Evolutionary conservation across 2,888 invertebrate species (phyloP).

Genomic region (Euzetes globulus): DNA sequence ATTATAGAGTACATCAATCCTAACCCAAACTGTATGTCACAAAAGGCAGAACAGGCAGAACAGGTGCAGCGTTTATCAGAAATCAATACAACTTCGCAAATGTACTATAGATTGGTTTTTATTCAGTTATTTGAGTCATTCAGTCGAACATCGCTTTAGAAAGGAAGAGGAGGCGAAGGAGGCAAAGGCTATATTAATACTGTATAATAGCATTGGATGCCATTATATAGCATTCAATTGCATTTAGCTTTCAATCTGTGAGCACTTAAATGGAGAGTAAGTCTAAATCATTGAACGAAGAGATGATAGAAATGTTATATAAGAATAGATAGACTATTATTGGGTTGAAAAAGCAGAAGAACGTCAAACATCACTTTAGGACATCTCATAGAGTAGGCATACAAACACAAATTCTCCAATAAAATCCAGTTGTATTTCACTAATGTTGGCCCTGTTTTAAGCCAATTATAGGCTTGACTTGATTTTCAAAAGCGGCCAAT

Average conservation of each 20-base stretch:
- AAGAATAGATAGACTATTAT: constrained; percentile 10
- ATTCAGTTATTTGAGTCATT: constrained; percentile 15
- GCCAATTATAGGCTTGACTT: constrained; percentile 26
- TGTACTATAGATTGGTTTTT: background rate
- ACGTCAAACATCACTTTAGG: constrained; percentile 20
- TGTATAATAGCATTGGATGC: no score
- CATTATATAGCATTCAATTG: constrained; percentile 16
- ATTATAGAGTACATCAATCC: background rate
- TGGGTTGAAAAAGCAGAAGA: background rate
- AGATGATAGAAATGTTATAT: constrained; percentile 18
- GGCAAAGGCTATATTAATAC: constrained; percentile 22
- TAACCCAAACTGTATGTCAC: background rate
- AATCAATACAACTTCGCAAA: background rate
- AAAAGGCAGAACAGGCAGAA: background rate
- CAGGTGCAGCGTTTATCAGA: background rate
- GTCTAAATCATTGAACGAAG: constrained; percentile 10
- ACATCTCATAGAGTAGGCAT: background rate
- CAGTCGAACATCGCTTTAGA: no score
- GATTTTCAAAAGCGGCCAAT: constrained; percentile 26
- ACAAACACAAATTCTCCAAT: constrained; percentile 24
- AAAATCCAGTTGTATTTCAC: constrained; percentile 5
- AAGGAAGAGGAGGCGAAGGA: background rate
- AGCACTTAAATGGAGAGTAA: constrained; percentile 24
- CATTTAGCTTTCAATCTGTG: constrained; percentile 15
- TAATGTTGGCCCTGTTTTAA: constrained; percentile 20